Base-by-base conservation (phyloP, 2,797 vertebrate genomes). In the Meriones psammophilus region DNA sequence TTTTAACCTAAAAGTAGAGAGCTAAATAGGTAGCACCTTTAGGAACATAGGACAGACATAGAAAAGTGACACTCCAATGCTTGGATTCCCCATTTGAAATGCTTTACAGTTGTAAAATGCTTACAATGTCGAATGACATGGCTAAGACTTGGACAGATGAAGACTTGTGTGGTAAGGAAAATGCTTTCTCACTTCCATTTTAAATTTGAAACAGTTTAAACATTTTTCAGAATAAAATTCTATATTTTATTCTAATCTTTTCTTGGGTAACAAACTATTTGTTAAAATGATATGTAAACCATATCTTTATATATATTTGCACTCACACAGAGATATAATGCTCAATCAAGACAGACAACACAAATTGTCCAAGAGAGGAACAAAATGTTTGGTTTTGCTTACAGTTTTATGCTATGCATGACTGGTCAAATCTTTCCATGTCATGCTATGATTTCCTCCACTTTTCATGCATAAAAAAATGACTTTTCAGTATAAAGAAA, bases 1-100 rank as follows among this genome's bases (percentile, higher is more conserved):
- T 86, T 8, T 26, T 8, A 94, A 92, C 69, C 17, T 90, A 22
- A 97, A 58, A 89, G 42, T 74, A 92, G n/a, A 64, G 4, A 79
- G 64, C 20, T 93, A 8, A 68, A 56, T 46, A 92, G n/a, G 10
- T 60, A 92, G 22, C n/a, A 94, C 4, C 4, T 39, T 60, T 64
- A 22, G 50, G 14, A n/a, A 66, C 22, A 28, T 54, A 66, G 26
- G 54, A 30, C 62, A 66, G 42, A 46, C 28, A 20, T 3, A 50
- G 8, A 13, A 26, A 33, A 66, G 20, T 68, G 28, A 18, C 4
- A 50, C 3, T 36, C 33, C 24, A 36, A 22, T 18, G 7, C 0
- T 33, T 1, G 9, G 42, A 64, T 78, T 74, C n/a, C 2, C 4
- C 9, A 42, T 42, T 30, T 42, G 66, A 92, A 2, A 87, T 71